These are phyloP conservation scores for Macropodus opercularis DNA, from an alignment of 2,797 vertebrate species.

Conservation along the genomic window DNA sequence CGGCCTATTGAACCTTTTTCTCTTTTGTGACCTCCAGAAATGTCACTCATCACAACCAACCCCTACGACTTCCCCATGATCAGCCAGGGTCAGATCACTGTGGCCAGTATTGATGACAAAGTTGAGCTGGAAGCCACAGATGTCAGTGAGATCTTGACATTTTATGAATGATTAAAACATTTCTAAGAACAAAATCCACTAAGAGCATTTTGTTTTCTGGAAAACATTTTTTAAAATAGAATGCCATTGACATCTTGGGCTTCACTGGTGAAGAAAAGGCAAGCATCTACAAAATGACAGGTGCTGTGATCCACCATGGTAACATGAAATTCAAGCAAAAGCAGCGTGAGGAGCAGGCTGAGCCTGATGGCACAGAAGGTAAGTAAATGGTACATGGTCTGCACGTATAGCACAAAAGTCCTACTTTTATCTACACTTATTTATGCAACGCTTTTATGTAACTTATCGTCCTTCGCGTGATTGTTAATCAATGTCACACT, in stretches of 20 bases:
- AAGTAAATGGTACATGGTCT: no score
- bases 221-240: constrained; percentile 78
- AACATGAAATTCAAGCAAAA: constrained; percentile 92
- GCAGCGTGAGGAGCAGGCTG: constrained; percentile 89
- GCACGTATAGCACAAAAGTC: no score
- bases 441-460: no score
- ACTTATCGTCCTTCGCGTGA: no score
- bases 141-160: no score
- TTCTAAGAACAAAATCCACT: no score
- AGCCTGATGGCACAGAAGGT: constrained; percentile 90
- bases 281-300: constrained; percentile 87
- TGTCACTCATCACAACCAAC: constrained; percentile 89
- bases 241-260: constrained; percentile 86
- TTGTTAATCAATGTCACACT: no score
- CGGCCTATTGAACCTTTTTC: not conserved
- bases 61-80: constrained; percentile 88
- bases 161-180: no score
- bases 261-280: constrained; percentile 84
- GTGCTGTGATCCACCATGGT: constrained; percentile 87
- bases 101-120: constrained; percentile 89
- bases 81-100: constrained; percentile 89
- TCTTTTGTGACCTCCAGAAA: constrained; percentile 71
- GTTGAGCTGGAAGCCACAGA: constrained; percentile 90
- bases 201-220: no score
- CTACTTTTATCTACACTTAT: no score